Conservation (phyloP, 2,797 vertebrate species). For the Rhabdomys pumilio region DNA sequence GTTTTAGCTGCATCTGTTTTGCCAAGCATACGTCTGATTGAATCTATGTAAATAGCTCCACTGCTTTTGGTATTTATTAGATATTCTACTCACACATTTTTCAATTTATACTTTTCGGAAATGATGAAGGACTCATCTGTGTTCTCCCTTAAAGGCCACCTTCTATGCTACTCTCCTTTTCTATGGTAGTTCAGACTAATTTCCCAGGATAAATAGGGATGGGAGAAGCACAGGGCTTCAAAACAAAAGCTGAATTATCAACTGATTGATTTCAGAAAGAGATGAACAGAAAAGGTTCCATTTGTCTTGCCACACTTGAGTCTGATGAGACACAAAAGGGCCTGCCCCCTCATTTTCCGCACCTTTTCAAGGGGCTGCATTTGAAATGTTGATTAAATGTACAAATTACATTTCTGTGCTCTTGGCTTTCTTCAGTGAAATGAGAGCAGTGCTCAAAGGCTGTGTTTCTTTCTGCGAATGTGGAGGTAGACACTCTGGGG, state of each 20-base stretch:
- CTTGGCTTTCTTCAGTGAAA: slow-evolving; percentile 37
- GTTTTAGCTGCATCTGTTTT: slow-evolving; percentile 64
- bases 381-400: slow-evolving; percentile 81
- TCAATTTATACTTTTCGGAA: slow-evolving; percentile 75
- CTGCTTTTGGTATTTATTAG: slow-evolving; percentile 68
- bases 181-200: slow-evolving; percentile 68
- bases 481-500: slow-evolving; percentile 34
- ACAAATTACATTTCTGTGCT: slow-evolving; percentile 72
- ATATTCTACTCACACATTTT: slow-evolving; percentile 73
- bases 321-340: slow-evolving; percentile 67
- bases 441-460: not conserved
- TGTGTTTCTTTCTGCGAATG: slow-evolving; percentile 14
- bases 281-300: slow-evolving; percentile 65
- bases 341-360: slow-evolving; percentile 79
- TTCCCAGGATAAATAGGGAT: slow-evolving; percentile 69
- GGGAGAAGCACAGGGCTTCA: not conserved
- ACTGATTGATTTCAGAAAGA: slow-evolving; percentile 77
- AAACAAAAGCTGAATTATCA: slow-evolving; percentile 74
- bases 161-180: not conserved
- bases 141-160: not conserved
- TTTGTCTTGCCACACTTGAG: slow-evolving; percentile 54
- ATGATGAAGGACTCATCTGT: slow-evolving; percentile 30
- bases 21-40: slow-evolving; percentile 63
- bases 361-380: slow-evolving; percentile 53
- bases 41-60: slow-evolving; percentile 75